Base-by-base conservation (phyloP, 1,140 invertebrate genomes). In the Parapsyche elsis region DNA sequence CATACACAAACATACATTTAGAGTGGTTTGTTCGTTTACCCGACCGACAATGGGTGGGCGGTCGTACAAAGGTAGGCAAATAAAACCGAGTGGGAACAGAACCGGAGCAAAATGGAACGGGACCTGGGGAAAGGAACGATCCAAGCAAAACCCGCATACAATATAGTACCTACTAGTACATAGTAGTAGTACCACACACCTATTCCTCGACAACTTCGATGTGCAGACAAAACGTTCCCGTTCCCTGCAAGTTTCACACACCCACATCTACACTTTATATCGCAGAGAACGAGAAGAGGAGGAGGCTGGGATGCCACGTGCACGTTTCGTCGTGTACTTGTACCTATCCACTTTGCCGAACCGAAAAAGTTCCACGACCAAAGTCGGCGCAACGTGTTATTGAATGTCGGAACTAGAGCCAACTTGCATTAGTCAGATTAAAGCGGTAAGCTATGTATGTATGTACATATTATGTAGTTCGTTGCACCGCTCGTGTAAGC, bases 1-100 rank as follows among this genome's bases (percentile, higher is more conserved):
- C 7, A 38, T 7, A 38, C 30, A 38, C 30, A 38, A 38, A 38
- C 2, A 38, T 1, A 1, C 7, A 38, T 53, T 14, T 53, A 10
- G 12, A 53, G 16, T 53, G 16, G 49, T 53, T 38, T 38, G 49
- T 53, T 14, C 49, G 16, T 53, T 53, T 53, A 53, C 49, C 10
- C 10, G 49, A 53, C 49, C 49, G 49, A 53, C 49, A 53, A 53
- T 53, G 16, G 49, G 12, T 53, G 49, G 49, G 16, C 16, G 49
- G 2, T 53, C 16, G 64, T 23, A 67, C 64, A 67, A 67, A 67
- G 64, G 64, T 67, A 67, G 7, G 24, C 64, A 67, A 67, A 67
- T 67, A 67, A 67, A 67, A 67, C 23, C 23, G 64, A 23, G 19
- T 23, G 19, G 49, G 9, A 23, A 23, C 59, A 19, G 59, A 53